Evolutionary conservation across 1,140 invertebrate species (phyloP).

Genomic region (Drosophila truncata): DNA sequence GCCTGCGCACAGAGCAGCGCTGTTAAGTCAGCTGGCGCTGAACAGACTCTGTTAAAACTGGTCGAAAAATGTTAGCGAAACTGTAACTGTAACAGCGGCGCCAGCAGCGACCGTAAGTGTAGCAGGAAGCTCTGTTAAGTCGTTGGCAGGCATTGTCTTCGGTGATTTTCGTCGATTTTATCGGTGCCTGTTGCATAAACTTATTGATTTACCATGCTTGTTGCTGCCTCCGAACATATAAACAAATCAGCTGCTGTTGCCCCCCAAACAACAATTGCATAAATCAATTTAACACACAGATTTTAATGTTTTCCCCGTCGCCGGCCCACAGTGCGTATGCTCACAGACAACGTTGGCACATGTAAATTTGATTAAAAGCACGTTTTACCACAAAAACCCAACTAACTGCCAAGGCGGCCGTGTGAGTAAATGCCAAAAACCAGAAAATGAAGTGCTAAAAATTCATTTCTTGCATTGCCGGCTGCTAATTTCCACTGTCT

Average conservation of each 20-base stretch:
- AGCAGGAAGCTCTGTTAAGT: slow-evolving; percentile 65
- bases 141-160: slow-evolving; percentile 60
- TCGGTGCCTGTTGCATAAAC: slow-evolving; percentile 76
- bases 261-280: slow-evolving; percentile 78
- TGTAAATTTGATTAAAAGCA: slow-evolving; percentile 83
- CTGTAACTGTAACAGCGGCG: slow-evolving; percentile 12
- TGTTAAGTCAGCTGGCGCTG: slow-evolving; percentile 10
- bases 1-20: slow-evolving; percentile 22
- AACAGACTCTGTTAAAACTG: slow-evolving; percentile 44
- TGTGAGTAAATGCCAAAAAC: slow-evolving; percentile 21
- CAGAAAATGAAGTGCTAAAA: slow-evolving; percentile 74
- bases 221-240: slow-evolving; percentile 70
- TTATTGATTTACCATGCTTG: slow-evolving; percentile 73
- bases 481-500: slow-evolving; percentile 71
- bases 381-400: slow-evolving; percentile 64
- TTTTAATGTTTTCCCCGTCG: slow-evolving; percentile 32
- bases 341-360: slow-evolving; percentile 53
- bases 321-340: slow-evolving; percentile 76
- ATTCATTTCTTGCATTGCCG: slow-evolving; percentile 47
- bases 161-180: slow-evolving; percentile 70
- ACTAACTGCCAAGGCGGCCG: slow-evolving; percentile 18
- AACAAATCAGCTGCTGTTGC: slow-evolving; percentile 77
- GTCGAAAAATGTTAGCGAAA: slow-evolving; percentile 50
- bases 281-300: slow-evolving; percentile 77
- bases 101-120: slow-evolving; percentile 11